A percentile compares a stretch with the other conserved stretches of the same genome.
Conservation (phyloP, 1,140 invertebrate genomes). For the Diuraphis noxia region DNA sequence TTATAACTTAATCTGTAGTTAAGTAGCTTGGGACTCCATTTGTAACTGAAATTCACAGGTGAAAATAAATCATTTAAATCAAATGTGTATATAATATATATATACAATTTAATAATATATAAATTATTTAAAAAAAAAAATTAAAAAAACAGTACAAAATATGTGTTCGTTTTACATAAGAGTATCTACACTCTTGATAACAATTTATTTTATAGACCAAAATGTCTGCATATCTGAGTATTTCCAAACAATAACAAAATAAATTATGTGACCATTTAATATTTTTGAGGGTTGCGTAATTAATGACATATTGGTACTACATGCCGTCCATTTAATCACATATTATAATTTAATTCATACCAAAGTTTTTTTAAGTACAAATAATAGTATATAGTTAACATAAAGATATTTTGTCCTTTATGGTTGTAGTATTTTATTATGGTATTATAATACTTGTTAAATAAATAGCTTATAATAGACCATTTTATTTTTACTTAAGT, state of each 20-base stretch:
- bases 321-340: slow-evolving; percentile 21
- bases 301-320: slow-evolving; percentile 2
- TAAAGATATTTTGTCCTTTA: slow-evolving; percentile 29
- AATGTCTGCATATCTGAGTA: slow-evolving; percentile 28
- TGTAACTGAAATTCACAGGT: not conserved
- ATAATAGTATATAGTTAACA: not conserved
- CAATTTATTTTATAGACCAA: slow-evolving; percentile 40
- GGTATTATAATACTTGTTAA: not conserved
- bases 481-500: slow-evolving; percentile 40
- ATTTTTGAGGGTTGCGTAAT: not conserved
- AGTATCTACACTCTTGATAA: not conserved
- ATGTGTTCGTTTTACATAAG: slow-evolving; percentile 43
- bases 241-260: not conserved
- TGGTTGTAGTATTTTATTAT: slow-evolving; percentile 15
- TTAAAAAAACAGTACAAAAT: slow-evolving; percentile 41
- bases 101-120: too few relatives aligned
- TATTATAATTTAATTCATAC: slow-evolving; percentile 28
- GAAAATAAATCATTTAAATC: not conserved
- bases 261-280: not conserved
- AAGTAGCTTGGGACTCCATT: not conserved
- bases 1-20: not conserved
- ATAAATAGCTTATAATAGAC: slow-evolving; percentile 4
- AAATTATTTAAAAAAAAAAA: too few relatives aligned
- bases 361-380: slow-evolving; percentile 42
- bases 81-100: slow-evolving; percentile 17